Conservation (phyloP, 2,888 invertebrate species). For the Pristionchus exspectatus region DNA sequence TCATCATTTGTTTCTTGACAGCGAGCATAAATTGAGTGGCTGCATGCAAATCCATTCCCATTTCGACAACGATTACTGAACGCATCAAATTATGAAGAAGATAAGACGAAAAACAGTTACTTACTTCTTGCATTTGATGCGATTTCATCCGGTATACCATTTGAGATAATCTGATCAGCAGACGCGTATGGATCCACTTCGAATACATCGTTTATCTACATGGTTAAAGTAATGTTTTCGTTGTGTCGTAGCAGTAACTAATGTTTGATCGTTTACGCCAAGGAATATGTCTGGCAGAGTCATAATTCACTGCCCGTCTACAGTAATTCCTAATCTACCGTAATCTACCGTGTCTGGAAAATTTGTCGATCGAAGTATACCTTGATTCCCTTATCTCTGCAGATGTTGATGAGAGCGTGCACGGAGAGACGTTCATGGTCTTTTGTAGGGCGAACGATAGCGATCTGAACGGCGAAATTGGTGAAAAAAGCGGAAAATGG, state of each 20-base stretch:
- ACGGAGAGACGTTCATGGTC: slow-evolving; percentile 73
- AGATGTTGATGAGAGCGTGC: slow-evolving; percentile 71
- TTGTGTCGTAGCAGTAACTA: background rate
- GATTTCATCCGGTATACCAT: slow-evolving; percentile 69
- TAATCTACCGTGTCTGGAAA: too few species aligned
- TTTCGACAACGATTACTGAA: slow-evolving; percentile 76
- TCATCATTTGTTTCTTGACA: slow-evolving; percentile 68
- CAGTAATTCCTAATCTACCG: background rate
- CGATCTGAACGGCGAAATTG: slow-evolving; percentile 64
- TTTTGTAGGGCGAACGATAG: slow-evolving; percentile 70
- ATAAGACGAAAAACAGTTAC: background rate
- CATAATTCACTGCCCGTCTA: background rate
- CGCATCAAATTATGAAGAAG: background rate
- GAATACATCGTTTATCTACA: slow-evolving; percentile 72
- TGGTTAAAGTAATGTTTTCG: background rate
- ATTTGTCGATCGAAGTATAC: background rate
- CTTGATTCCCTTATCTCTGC: slow-evolving; percentile 66
- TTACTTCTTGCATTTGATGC: slow-evolving; percentile 69
- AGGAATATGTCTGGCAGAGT: background rate
- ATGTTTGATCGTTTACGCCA: background rate
- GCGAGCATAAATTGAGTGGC: slow-evolving; percentile 75
- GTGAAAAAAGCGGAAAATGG: background rate
- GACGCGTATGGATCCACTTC: slow-evolving; percentile 75
- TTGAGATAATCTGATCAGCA: slow-evolving; percentile 75
- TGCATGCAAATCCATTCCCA: slow-evolving; percentile 76